A percentile compares a stretch with the other conserved stretches of the same genome.
Conservation (phyloP, 2,888 invertebrate genomes). For the Argynnis bischoffii region DNA sequence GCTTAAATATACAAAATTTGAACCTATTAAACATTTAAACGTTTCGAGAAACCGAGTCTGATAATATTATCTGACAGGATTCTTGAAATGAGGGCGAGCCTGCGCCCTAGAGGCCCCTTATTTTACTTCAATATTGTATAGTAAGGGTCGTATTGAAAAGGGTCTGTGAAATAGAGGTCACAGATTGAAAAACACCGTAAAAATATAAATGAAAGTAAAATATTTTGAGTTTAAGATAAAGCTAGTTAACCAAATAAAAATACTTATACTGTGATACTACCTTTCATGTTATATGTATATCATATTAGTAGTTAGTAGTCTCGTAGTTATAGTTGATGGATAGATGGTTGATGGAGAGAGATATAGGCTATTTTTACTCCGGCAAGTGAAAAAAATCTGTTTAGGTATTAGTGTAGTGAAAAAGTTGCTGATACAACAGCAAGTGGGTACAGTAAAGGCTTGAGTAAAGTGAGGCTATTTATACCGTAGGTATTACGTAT, state of each 20-base stretch:
- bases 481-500: no score
- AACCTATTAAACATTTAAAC: background rate
- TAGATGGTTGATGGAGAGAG: no score
- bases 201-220: conserved; percentile 3
- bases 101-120: conserved; percentile 13
- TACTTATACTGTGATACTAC: background rate
- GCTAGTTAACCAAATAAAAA: background rate
- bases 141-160: conserved; percentile 16
- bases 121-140: conserved; percentile 16
- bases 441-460: no score
- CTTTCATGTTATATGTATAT: no score
- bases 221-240: background rate
- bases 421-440: no score
- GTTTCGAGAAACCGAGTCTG: background rate
- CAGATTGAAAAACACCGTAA: conserved; percentile 13
- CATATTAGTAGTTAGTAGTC: no score
- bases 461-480: no score
- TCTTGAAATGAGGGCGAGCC: conserved; percentile 8
- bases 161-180: conserved; percentile 9
- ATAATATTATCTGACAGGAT: conserved; percentile 1
- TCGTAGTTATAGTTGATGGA: no score
- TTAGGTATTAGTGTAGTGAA: no score
- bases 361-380: no score
- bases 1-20: background rate
- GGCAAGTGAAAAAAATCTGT: no score